Conservation (phyloP, 2,797 vertebrate species). For the Geotrypetes seraphini region DNA sequence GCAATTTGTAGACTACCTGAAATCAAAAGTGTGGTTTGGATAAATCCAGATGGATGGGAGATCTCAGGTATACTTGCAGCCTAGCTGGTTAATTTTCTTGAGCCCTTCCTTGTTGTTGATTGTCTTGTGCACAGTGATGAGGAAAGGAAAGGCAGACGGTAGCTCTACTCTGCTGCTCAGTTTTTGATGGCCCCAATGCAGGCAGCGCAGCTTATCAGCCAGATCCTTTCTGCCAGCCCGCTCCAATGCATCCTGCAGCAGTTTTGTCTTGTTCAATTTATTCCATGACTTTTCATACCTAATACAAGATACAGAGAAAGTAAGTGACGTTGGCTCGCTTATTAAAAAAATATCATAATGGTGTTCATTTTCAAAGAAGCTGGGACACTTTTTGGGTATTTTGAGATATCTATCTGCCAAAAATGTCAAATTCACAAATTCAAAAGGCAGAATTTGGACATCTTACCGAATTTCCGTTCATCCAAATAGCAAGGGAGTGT, state of each 20-base stretch:
- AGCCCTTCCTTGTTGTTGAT: conserved; percentile 55
- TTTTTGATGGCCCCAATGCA: conserved; percentile 63
- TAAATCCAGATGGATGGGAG: too few species aligned
- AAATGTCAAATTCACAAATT: too few species aligned
- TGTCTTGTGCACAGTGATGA: conserved; percentile 62
- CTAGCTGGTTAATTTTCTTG: conserved; percentile 58
- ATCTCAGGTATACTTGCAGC: conserved; percentile 36
- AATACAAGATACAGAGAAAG: neutral
- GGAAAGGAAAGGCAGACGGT: conserved; percentile 62
- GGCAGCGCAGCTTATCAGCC: conserved; percentile 53
- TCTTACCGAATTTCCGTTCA: too few species aligned
- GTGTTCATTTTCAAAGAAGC: too few species aligned
- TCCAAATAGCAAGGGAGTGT: too few species aligned
- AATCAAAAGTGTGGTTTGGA: too few species aligned
- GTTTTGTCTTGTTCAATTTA: conserved; percentile 58
- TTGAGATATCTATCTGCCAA: too few species aligned
- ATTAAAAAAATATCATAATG: too few species aligned
- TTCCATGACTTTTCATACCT: conserved; percentile 50
- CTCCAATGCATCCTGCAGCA: conserved; percentile 54
- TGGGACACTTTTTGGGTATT: too few species aligned
- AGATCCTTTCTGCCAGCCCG: conserved; percentile 49
- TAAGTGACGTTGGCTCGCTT: neutral
- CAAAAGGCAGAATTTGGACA: too few species aligned
- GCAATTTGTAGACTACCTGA: too few species aligned
- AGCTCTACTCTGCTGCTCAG: conserved; percentile 55